Base-by-base conservation (phyloP, 2,888 invertebrate genomes). In the Ecdyonurus torrentis region DNA sequence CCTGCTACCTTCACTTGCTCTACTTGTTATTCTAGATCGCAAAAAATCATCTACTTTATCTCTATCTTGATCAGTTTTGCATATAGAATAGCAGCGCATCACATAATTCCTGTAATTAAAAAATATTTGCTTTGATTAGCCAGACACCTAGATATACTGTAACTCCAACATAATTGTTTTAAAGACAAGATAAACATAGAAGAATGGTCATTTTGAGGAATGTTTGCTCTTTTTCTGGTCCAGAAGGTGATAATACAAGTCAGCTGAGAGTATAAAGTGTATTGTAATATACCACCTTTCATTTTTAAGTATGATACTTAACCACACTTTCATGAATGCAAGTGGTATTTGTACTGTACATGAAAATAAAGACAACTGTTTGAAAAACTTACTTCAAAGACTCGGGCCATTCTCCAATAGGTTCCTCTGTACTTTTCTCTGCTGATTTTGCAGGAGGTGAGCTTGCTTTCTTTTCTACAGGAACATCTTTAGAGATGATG, bases 41-140 rank as follows among this genome's bases (percentile, higher is more conserved):
- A 99, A 79, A 70, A 92, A 91, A 67, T 91, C 90, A 74, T 96
- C 93, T 65, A 97, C 91, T 76, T 91, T 88, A 78, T 96, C 94
- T 73, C 92, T 90, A 73, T 97, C 95, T 69, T 91, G 83, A 65
- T 84, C 83, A 18, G 91, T 89, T 70, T 85, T 84, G 72, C 94
- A 95, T 75, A 92, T 91, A 59, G 87, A 86, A 78, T 95, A 97
- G 72, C 96, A 94, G 67, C 91, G 84, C 71, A 89, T 87, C 19
- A 97, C 93, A 76, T 95, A 98, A 69, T 87, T 84, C 74, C 77
- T 78, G 65, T 23, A 70, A 69, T 55, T 18, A 37, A 63, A 59
- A 63, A 61, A 1, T n/a, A n/a, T n/a, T n/a, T n/a, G n/a, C n/a
- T n/a, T n/a, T n/a, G n/a, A n/a, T n/a, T n/a, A n/a, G n/a, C n/a